Base-by-base conservation (phyloP, 1,140 invertebrate genomes). In the Wiebesia pumilae region DNA sequence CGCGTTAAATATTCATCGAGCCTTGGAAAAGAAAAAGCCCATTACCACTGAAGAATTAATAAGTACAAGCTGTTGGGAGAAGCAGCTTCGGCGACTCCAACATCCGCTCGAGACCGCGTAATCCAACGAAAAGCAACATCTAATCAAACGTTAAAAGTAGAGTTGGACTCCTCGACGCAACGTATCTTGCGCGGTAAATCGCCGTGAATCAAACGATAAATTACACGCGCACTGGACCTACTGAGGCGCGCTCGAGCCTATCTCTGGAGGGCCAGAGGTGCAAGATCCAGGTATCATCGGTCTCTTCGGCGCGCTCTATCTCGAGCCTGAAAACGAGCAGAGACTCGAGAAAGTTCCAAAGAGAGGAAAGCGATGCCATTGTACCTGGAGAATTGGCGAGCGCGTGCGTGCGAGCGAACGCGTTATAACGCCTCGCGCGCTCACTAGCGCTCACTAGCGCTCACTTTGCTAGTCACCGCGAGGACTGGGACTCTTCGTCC, bases 131-230 rank as follows among this genome's bases (percentile, higher is more conserved):
- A 78, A 84, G 38, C 27, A 35, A 84, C 73, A 84, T 84, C 38
- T 78, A 84, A 84, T 84, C 83, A 78, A 67, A 67, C 58, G 4
- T 69, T 30, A 65, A 40, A 43, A 71, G 54, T 33, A 30, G 69
- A 21, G 38, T 24, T 35, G 14, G 40, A 30, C 27, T 24, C 2
- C 27, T 40, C 33, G 38, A 12, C 58, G 38, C 30, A 24, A 19
- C 14, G 54, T 62, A 83, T 84, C 83, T 78, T 38, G 21, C 16
- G 81, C 47, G 33, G 71, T 73, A 75, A 75, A 75, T 75, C 71
- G 38, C 24, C 1, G 7, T 33, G 65, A 85, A 80, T 85, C 75
- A 43, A 43, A 71, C 77, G 83, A 79, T 85, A 85, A 85, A 85
- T 85, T 85, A 85, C 47, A 38, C 1, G 33, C 33, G 65, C 67